phyloP scores from a whole-genome alignment of 1,140 invertebrate species.

The Drosophila nebulosa region DNA sequence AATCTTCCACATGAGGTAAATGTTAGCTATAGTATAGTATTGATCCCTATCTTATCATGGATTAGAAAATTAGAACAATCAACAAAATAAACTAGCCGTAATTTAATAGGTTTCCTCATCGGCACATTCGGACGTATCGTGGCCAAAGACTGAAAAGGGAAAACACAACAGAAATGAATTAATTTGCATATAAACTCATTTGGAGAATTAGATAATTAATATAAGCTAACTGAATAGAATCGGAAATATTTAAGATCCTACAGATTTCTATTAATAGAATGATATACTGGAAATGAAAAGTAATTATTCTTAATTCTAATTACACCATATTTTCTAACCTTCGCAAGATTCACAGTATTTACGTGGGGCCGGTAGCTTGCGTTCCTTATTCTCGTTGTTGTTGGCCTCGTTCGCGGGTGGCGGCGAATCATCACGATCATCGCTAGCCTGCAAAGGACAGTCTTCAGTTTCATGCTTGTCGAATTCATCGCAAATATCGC shows the following conservation, averaged over 20 bases:
- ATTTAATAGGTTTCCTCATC: constrained; percentile 90
- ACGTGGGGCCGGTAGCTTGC: constrained; percentile 83
- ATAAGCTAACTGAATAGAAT: too few relatives aligned
- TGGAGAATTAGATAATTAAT: not conserved
- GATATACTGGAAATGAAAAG: too few relatives aligned
- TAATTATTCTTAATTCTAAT: too few relatives aligned
- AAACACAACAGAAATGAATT: constrained; percentile 7
- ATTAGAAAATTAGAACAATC: not conserved
- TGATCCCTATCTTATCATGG: not conserved
- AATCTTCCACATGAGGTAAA: constrained; percentile 45
- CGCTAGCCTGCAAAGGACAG: constrained; percentile 92
- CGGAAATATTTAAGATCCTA: too few relatives aligned
- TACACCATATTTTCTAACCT: constrained; percentile 85
- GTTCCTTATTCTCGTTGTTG: constrained; percentile 80
- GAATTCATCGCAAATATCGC: constrained; percentile 98
- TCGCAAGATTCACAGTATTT: constrained; percentile 97
- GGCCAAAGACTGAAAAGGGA: constrained; percentile 87
- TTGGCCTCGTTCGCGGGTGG: constrained; percentile 68
- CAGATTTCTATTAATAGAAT: too few relatives aligned
- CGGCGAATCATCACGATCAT: constrained; percentile 82
- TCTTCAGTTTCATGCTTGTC: constrained; percentile 98
- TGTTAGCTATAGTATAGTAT: not conserved
- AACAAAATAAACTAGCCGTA: constrained; percentile 22
- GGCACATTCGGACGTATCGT: constrained; percentile 89
- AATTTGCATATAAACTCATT: too few relatives aligned